These are phyloP conservation scores for Odontocolon sp. DNA, from an alignment of 2,888 invertebrate genomes.

Conservation along the genomic window DNA sequence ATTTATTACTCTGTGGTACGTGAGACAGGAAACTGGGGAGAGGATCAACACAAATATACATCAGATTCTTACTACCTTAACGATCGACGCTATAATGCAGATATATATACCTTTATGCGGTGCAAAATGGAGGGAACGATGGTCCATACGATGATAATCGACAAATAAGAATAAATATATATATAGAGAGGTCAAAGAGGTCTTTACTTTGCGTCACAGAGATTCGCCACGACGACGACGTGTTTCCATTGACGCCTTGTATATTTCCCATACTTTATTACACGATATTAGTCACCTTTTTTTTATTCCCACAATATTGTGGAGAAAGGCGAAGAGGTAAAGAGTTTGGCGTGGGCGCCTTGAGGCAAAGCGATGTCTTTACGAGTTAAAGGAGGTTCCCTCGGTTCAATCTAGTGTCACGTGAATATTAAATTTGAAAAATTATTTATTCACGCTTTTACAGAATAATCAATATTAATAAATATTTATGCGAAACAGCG, in stretches of 20 bases:
- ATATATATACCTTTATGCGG: not conserved
- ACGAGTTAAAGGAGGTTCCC: too few relatives aligned
- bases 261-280: slow-evolving; percentile 12
- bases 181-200: slow-evolving; percentile 10
- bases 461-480: too few relatives aligned
- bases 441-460: too few relatives aligned
- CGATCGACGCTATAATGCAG: not conserved
- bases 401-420: too few relatives aligned
- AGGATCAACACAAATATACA: too few relatives aligned
- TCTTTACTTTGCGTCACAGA: slow-evolving; percentile 27
- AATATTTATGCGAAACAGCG: too few relatives aligned
- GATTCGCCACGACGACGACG: slow-evolving; percentile 3
- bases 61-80: not conserved
- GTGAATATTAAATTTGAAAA: too few relatives aligned
- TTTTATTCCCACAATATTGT: not conserved
- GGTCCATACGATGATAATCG: slow-evolving; percentile 14
- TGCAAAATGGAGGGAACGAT: slow-evolving; percentile 6
- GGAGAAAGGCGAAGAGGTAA: slow-evolving; percentile 20
- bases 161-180: slow-evolving; percentile 8
- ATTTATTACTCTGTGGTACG: not conserved
- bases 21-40: not conserved
- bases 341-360: slow-evolving; percentile 4
- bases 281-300: slow-evolving; percentile 8
- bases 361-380: not conserved
- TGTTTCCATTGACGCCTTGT: slow-evolving; percentile 7